Evolutionary conservation across 2,113 vertebrate species (phyloP), one percentile per base, ranked within the genome.

Genomic region (Pao palembangensis): DNA sequence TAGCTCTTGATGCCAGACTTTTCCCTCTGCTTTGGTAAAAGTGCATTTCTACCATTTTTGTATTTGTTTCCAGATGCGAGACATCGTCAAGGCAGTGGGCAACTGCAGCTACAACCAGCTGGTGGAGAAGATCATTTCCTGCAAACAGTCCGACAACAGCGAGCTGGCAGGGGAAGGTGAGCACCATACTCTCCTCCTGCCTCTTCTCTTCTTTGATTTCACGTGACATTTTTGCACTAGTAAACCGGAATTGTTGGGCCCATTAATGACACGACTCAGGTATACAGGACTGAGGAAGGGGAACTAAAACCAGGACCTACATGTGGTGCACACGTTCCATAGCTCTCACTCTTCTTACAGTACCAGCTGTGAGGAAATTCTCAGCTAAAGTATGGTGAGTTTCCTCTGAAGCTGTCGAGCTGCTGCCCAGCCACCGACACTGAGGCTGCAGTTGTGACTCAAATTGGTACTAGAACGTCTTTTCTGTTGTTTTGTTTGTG

Each of bases 81-180:
- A 99, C 87, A 93, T 94, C 79, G 96, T 95, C 71, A 98, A 94
- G 87, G 96, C 96, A 51, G 94, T 99, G 83, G 96, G 95, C 73
- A 96, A 95, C 91, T 98, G 96, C 92, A 99, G 97, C 89, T 99
- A 99, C 84, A 98, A 99, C 91, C 96, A 98, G 82, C 90, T 99
- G 71, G 97, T 98, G 58, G 97, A 99, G 92, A 99, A 98, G 90
- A 98, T 99, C 4, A 99, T 99, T 87, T 94, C 91, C 67, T 98
- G 94, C 87, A 99, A 99, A 79, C 96, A 99, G 85, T 98, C 96
- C 1, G 94, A 96, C 76, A 96, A 88, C 87, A 98, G 95, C 55
- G 93, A 96, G 83, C 91, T 95, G 80, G 93, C 95, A 83, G 96
- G 94, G 58, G 95, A 98, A 94, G 97, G 97, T 99, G 78, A 80